Base-by-base conservation (phyloP, 2,888 invertebrate species). In the Mesorhabditis belari region DNA sequence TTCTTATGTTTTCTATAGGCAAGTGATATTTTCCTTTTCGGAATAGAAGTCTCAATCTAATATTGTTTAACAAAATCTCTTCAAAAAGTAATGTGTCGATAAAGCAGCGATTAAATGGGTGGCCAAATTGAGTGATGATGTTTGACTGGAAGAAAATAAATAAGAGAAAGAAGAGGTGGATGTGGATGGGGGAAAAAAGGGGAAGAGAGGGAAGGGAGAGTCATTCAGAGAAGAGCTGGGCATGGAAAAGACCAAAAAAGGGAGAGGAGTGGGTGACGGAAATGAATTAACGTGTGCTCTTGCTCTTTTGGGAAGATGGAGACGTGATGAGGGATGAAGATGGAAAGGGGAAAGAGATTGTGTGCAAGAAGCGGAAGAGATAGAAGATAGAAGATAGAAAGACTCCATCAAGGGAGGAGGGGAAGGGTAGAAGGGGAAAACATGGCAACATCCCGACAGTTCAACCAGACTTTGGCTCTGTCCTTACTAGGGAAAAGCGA, bases 371-470 rank as follows among this genome's bases (percentile, higher is more conserved):
- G 59, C 60, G 55, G 60, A 55, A 61, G 55, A 52, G 50, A 49
- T 51, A 53, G 56, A 57, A 57, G 62, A 28, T 50, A 53, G 60
- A 63, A 60, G 62, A 62, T 59, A 59, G 62, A 58, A 56, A 55
- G 56, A 62, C 58, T 59, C 62, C 58, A 62, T 58, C 29, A 60
- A 53, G 50, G 52, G 59, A 50, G n/a, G n/a, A n/a, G n/a, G n/a
- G n/a, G n/a, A n/a, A n/a, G n/a, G 49, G 17, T 29, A 55, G 50
- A 19, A 35, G 44, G 25, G 21, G 49, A 19, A 55, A 23, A 55
- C 9, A 60, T 25, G 35, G 28, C 23, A 2, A 44, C 3, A 55
- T 55, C 57, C 54, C 58, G 28, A 9, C 50, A 51, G 28, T 17
- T 52, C 17, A n/a, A n/a, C n/a, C n/a, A n/a, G n/a, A n/a, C n/a